Evolutionary conservation across 1,140 invertebrate genomes (phyloP).

Genomic region (Hyles vespertilio): DNA sequence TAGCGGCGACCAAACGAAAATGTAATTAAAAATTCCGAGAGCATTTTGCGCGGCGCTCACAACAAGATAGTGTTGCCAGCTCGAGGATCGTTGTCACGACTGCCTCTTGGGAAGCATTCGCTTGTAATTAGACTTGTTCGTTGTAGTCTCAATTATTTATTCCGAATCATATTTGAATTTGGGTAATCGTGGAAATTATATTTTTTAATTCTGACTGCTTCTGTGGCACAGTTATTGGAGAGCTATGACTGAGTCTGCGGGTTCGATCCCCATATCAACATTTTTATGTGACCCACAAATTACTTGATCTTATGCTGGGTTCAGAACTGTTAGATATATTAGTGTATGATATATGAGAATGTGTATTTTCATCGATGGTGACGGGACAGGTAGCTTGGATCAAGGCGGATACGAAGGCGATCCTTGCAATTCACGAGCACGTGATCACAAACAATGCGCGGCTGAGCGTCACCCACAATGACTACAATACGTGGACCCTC

Average conservation of each 20-base stretch:
- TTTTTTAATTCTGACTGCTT: too few species aligned
- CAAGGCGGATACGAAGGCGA: constrained; percentile 93
- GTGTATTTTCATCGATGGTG: constrained; percentile 12
- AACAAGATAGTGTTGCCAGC: constrained; percentile 71
- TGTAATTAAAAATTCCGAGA: constrained; percentile 75
- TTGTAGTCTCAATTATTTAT: constrained; percentile 51
- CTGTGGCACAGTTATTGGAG: too few species aligned
- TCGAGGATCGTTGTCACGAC: constrained; percentile 62
- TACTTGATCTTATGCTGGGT: too few species aligned
- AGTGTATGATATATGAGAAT: too few species aligned
- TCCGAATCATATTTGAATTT: constrained; percentile 23
- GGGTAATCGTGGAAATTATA: not conserved
- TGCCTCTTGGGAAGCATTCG: constrained; percentile 66
- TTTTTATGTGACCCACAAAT: too few species aligned
- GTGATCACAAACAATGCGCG: constrained; percentile 94
- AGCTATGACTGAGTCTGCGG: too few species aligned
- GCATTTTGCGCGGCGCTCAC: constrained; percentile 66
- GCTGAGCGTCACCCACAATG: constrained; percentile 90
- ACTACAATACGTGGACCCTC: constrained; percentile 91
- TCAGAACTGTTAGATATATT: too few species aligned
- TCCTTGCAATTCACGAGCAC: constrained; percentile 93
- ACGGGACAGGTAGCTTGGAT: constrained; percentile 90
- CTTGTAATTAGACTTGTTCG: constrained; percentile 71
- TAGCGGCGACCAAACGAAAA: constrained; percentile 70
- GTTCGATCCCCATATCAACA: too few species aligned